phyloP scores from a whole-genome alignment of 1,140 invertebrate species.

The Hycleus phaleratus region DNA sequence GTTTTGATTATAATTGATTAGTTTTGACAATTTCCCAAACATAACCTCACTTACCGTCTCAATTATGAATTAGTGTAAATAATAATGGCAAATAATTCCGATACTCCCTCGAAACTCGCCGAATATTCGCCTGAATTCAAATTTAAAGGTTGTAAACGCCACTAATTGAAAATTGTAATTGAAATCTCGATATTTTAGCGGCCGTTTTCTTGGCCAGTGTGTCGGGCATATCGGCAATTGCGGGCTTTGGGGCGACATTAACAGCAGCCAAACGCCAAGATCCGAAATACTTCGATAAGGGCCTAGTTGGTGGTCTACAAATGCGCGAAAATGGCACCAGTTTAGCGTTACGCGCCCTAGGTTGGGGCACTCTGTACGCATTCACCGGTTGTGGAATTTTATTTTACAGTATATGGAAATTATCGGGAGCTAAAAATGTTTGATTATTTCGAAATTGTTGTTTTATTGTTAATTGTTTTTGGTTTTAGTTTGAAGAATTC shows the following conservation, averaged over 20 bases:
- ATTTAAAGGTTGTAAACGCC: background rate
- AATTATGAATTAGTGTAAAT: too few relatives aligned
- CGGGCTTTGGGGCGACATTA: constrained; percentile 74
- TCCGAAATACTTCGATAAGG: constrained; percentile 71
- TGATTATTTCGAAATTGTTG: background rate
- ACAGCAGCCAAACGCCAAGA: constrained; percentile 71
- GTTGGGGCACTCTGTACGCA: constrained; percentile 81
- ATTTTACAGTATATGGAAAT: constrained; percentile 81
- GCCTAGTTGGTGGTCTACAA: constrained; percentile 54
- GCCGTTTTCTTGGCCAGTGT: constrained; percentile 67
- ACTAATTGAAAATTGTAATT: background rate
- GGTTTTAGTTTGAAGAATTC: constrained; percentile 60
- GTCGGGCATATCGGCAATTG: constrained; percentile 68
- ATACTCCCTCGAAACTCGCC: background rate
- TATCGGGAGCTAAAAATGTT: constrained; percentile 75
- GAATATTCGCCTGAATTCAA: constrained; percentile 11
- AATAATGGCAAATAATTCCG: too few relatives aligned
- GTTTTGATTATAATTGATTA: too few relatives aligned
- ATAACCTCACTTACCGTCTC: too few relatives aligned
- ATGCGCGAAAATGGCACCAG: constrained; percentile 66
- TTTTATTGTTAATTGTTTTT: background rate
- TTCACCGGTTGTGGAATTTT: constrained; percentile 71
- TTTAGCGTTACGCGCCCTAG: constrained; percentile 73
- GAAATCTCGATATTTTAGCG: constrained; percentile 45
- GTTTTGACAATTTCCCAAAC: too few relatives aligned